A percentile compares a stretch with the other conserved stretches of the same genome.
Evolutionary conservation across 2,113 vertebrate genomes (phyloP).

Genomic region (Tragelaphus strepsiceros): DNA sequence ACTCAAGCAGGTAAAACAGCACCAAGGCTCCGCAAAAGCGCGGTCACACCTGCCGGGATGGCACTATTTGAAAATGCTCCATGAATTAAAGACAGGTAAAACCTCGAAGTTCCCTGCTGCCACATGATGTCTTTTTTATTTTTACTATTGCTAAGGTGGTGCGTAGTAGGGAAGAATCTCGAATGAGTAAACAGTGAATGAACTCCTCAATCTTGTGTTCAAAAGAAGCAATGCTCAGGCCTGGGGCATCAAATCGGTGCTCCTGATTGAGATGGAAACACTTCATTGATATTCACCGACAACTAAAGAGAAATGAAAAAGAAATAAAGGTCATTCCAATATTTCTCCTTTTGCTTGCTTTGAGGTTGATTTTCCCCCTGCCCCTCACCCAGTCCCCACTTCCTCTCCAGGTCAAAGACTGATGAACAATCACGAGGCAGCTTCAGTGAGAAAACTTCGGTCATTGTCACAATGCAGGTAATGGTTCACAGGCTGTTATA

Average conservation of each 20-base stretch:
- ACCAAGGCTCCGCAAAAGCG: slow-evolving; percentile 70
- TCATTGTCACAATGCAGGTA: slow-evolving; percentile 30
- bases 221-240: slow-evolving; percentile 6
- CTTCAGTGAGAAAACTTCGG: slow-evolving; percentile 54
- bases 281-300: neutral
- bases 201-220: slow-evolving; percentile 61
- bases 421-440: slow-evolving; percentile 29
- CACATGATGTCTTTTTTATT: neutral
- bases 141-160: slow-evolving; percentile 36
- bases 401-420: neutral
- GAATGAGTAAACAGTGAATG: slow-evolving; percentile 66
- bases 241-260: neutral
- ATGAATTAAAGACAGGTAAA: slow-evolving; percentile 80
- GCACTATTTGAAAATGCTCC: slow-evolving; percentile 70
- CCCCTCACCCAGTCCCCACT: neutral
- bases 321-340: neutral
- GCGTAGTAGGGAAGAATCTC: slow-evolving; percentile 31
- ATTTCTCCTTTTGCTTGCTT: neutral
- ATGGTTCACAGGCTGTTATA: slow-evolving; percentile 43
- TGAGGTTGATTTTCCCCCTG: neutral
- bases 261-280: neutral
- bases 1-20: slow-evolving; percentile 81
- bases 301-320: neutral
- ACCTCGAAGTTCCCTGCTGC: slow-evolving; percentile 61
- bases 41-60: slow-evolving; percentile 78